Conservation (phyloP, 2,113 vertebrate species). For the Pteropus alecto region DNA sequence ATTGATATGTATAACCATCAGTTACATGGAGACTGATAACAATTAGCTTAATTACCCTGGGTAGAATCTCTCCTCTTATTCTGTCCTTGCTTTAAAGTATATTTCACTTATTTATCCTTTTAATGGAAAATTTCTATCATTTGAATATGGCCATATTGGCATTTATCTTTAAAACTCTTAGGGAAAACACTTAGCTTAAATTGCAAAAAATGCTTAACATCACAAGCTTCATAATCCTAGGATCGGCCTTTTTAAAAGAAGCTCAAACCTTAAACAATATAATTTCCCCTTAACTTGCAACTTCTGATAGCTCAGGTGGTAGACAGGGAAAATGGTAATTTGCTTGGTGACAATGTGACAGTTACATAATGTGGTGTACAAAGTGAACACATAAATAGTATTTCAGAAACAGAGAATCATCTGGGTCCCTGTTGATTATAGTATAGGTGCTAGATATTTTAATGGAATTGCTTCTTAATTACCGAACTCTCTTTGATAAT, state of each 20-base stretch:
- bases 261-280: neutral
- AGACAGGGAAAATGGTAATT: constrained; percentile 13
- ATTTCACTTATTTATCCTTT: neutral
- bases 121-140: constrained; percentile 6
- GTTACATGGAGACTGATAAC: neutral
- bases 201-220: neutral
- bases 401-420: constrained; percentile 60
- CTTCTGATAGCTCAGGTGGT: neutral
- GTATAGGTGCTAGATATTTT: constrained; percentile 80
- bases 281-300: neutral
- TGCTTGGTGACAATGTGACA: neutral
- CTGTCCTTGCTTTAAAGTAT: neutral
- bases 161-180: constrained; percentile 39
- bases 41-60: neutral
- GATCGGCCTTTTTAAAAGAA: neutral
- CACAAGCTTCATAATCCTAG: neutral
- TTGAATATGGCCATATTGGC: neutral
- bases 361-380: neutral
- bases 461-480: constrained; percentile 88
- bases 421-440: constrained; percentile 69
- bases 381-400: constrained; percentile 9
- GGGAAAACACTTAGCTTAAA: neutral
- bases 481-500: constrained; percentile 85
- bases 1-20: neutral
- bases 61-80: neutral